Evolutionary conservation across 2,113 vertebrate species (phyloP).

Genomic region (Galbula dea): DNA sequence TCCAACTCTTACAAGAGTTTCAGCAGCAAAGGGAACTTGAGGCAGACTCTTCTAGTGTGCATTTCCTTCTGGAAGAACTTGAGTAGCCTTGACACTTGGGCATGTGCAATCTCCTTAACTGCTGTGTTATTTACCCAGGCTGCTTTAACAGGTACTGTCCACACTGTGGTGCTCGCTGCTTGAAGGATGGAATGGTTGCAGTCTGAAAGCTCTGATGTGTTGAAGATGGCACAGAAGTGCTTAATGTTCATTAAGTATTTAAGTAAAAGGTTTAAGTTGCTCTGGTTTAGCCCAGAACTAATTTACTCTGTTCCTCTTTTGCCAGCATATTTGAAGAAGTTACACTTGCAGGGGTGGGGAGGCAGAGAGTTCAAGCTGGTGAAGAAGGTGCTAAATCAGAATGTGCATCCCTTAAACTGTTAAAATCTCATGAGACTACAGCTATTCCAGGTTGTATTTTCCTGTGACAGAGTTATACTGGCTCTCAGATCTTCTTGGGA

Average conservation of each 20-base stretch:
- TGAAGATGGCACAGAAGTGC: not conserved
- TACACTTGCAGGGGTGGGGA: not conserved
- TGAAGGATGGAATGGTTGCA: not conserved
- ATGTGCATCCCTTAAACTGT: not conserved
- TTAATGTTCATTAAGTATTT: not conserved
- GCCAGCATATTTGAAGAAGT: not conserved
- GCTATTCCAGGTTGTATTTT: not conserved
- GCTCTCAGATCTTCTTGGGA: not conserved
- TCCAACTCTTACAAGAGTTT: not conserved
- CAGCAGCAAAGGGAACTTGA: not conserved
- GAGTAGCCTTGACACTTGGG: not conserved
- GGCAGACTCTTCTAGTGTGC: not conserved
- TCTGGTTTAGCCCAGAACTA: not conserved
- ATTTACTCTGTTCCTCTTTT: not conserved
- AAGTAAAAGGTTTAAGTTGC: not conserved
- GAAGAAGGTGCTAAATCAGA: not conserved
- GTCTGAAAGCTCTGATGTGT: not conserved
- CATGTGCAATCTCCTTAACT: fast-evolving
- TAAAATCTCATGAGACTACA: not conserved
- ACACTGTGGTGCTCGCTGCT: not conserved
- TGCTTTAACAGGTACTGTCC: not conserved
- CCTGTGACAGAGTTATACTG: not conserved
- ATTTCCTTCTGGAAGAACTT: not conserved
- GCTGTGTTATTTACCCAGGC: not conserved
- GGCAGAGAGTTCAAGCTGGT: not conserved